Evolutionary conservation across 2,888 invertebrate genomes (phyloP).

Genomic region (Troglohyphantes excavatus): DNA sequence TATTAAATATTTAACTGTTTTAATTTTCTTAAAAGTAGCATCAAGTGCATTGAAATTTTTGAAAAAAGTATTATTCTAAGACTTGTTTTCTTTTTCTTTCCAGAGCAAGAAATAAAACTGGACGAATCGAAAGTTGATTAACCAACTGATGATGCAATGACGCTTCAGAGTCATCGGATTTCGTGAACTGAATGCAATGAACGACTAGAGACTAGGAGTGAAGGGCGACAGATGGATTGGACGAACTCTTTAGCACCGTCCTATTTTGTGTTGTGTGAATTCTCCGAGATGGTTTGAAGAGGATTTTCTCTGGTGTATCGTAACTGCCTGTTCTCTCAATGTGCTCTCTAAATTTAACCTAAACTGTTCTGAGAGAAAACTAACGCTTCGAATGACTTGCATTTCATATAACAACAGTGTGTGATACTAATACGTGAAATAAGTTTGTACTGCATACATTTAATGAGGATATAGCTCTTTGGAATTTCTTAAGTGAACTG

Average conservation of each 20-base stretch:
- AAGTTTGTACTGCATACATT: background rate
- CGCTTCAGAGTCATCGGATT: background rate
- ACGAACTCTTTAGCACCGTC: background rate
- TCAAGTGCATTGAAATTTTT: too few species aligned
- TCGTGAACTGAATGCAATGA: background rate
- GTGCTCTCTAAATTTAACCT: conserved; percentile 68
- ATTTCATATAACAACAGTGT: conserved; percentile 49
- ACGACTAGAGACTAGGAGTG: background rate
- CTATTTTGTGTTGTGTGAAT: background rate
- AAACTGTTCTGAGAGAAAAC: conserved; percentile 53
- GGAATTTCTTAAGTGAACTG: conserved; percentile 1
- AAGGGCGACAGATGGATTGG: background rate
- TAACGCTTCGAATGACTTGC: conserved; percentile 76
- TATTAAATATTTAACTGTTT: too few species aligned
- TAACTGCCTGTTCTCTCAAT: conserved; percentile 73
- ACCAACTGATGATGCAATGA: background rate
- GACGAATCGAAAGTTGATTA: background rate
- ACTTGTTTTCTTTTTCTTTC: background rate
- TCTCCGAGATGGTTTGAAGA: conserved; percentile 20
- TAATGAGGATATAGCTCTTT: background rate
- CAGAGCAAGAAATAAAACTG: background rate
- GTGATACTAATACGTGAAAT: conserved; percentile 67
- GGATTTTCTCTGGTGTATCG: conserved; percentile 46
- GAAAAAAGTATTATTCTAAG: background rate
- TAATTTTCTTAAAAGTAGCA: too few species aligned